Evolutionary conservation across 2,888 invertebrate species (phyloP), one percentile per base, ranked within the genome.

Genomic region (Sceliomorpha sp.): DNA sequence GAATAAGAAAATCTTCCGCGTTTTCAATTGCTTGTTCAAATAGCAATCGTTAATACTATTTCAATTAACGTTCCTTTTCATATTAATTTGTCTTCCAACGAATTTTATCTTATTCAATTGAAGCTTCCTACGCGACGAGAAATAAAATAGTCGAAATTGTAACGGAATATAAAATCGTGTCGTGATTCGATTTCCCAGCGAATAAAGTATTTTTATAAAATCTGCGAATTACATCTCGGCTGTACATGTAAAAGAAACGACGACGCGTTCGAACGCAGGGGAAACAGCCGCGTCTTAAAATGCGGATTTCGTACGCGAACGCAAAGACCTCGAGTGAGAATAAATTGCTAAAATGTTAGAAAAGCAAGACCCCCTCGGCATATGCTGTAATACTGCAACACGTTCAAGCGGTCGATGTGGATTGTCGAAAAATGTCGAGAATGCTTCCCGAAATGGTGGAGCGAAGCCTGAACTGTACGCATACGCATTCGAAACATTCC

Each of bases 361-460:
- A 14, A 20, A 20, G 20, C 20, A 24, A 53, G 36, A 40, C 59
- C 39, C 15, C 34, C 27, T 42, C 9, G 47, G 42, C 47, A 58
- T 53, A 50, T 31, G n/a, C 31, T 31, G 31, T 31, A 10, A 10
- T 31, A 31, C 10, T 31, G 10, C 39, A 26, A 47, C 36, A 37
- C 37, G 58, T 15, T 31, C 37, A 51, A 37, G 37, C 20, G 24
- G 44, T 12, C 13, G 31, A 31, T 10, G 10, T 31, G 10, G 26
- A 32, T 32, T 31, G 59, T 66, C 47, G 59, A 66, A 69, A 75
- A 60, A 74, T 76, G 69, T 76, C 50, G 72, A 44, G 74, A 75
- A 75, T 64, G 64, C 66, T 60, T 44, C 40, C 40, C 53, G 4
- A 26, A 32, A 32, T 31, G 27, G 9, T 26, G 40, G 29, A 26